These are phyloP conservation scores for Drosophila sp. DNA, from an alignment of 1,140 invertebrate genomes.

Conservation along the genomic window DNA sequence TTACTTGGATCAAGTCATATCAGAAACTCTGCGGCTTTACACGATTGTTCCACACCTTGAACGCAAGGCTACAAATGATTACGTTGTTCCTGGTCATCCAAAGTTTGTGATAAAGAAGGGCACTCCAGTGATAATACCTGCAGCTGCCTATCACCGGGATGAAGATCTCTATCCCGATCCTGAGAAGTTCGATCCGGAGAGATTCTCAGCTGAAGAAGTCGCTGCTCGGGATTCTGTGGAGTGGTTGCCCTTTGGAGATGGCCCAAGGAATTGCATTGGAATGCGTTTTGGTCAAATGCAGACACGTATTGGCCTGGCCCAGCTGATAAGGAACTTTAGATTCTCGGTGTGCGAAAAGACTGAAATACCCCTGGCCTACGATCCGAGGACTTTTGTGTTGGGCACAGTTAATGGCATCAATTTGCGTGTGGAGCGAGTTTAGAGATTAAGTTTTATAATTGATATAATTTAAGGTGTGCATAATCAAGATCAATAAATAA, in stretches of 20 bases:
- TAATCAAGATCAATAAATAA: too few relatives aligned
- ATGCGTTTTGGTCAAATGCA: constrained; percentile 85
- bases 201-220: constrained; percentile 85
- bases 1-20: constrained; percentile 86
- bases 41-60: constrained; percentile 87
- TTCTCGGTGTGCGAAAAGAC: constrained; percentile 66
- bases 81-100: constrained; percentile 86
- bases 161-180: constrained; percentile 86
- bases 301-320: constrained; percentile 80
- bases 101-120: constrained; percentile 87
- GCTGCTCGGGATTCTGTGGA: constrained; percentile 83
- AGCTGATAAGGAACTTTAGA: constrained; percentile 79
- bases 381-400: constrained; percentile 44
- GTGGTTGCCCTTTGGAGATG: constrained; percentile 88
- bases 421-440: constrained; percentile 44
- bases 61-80: constrained; percentile 86
- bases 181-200: constrained; percentile 86
- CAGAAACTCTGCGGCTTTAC: constrained; percentile 88
- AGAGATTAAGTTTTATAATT: background rate
- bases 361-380: constrained; percentile 40
- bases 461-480: too few relatives aligned
- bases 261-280: constrained; percentile 86
- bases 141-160: constrained; percentile 87
- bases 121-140: constrained; percentile 87
- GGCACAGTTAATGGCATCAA: constrained; percentile 54